Evolutionary conservation across 2,113 vertebrate genomes (phyloP).

Genomic region (Cynopterus brachyotis): DNA sequence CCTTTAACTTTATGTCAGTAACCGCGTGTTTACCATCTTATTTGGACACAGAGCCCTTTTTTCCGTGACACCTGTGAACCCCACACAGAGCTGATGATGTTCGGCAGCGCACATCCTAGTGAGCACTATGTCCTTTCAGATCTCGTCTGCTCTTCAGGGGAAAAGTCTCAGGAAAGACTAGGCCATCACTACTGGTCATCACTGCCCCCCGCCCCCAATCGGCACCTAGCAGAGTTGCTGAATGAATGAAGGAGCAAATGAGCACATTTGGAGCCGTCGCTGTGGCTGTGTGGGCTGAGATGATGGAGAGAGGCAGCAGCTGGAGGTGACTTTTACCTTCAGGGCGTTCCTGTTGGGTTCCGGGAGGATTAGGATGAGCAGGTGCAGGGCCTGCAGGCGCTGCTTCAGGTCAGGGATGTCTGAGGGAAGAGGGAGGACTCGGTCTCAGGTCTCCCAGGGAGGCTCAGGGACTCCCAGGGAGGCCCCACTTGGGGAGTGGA

Average conservation of each 20-base stretch:
- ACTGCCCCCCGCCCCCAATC: neutral
- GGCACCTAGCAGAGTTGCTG: neutral
- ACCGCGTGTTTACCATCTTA: neutral
- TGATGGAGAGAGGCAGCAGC: neutral
- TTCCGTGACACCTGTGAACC: neutral
- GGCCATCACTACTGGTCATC: neutral
- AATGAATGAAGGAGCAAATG: neutral
- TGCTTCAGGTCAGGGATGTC: slow-evolving; percentile 91
- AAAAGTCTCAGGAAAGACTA: neutral
- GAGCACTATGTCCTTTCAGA: neutral
- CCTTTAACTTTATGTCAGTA: too few relatives aligned
- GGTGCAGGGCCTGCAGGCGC: slow-evolving; percentile 92
- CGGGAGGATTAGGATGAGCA: slow-evolving; percentile 91
- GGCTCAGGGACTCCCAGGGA: neutral
- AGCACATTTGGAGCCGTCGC: neutral
- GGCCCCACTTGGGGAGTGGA: neutral
- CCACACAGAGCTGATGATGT: fast-evolving
- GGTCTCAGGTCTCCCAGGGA: neutral
- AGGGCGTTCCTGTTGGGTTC: slow-evolving; percentile 93
- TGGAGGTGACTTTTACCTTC: slow-evolving; percentile 84
- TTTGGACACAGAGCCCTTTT: neutral
- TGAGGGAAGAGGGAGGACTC: slow-evolving; percentile 44
- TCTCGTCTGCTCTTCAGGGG: neutral
- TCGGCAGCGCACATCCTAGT: fast-evolving
- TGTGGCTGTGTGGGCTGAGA: neutral